Conservation (phyloP, 2,113 vertebrate species). For the Irena cyanogastra region DNA sequence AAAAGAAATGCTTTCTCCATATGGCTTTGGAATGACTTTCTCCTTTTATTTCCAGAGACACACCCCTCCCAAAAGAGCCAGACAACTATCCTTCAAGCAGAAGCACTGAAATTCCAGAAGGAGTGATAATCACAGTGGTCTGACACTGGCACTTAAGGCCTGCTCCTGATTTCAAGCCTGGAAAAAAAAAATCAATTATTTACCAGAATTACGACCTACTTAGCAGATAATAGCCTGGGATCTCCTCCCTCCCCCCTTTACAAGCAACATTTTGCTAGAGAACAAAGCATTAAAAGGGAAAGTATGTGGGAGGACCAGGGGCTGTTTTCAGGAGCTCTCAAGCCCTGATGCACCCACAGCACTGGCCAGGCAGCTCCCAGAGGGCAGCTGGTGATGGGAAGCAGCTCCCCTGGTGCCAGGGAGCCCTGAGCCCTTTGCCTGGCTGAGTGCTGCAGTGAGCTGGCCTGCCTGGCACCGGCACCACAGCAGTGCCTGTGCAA, state of each 20-base stretch:
- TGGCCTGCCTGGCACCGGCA: neutral
- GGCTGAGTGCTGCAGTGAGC: neutral
- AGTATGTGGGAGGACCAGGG: neutral
- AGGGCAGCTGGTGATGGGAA: neutral
- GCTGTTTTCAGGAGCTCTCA: neutral
- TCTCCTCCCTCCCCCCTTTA: neutral
- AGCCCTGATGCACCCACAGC: rapidly evolving
- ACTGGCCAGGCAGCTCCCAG: neutral
- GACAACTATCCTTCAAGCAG: neutral
- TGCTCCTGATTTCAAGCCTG: neutral
- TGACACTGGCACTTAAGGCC: neutral
- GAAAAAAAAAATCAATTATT: slow-evolving; percentile 33
- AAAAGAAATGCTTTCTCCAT: neutral
- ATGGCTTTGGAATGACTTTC: neutral
- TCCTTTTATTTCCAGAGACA: neutral
- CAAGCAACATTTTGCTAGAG: neutral
- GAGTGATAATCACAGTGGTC: neutral
- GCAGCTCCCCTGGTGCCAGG: neutral
- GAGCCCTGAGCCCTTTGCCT: neutral
- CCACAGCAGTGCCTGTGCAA: neutral
- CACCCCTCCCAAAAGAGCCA: neutral
- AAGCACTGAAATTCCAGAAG: neutral
- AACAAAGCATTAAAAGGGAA: neutral
- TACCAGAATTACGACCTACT: slow-evolving; percentile 31
- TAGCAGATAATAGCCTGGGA: slow-evolving; percentile 20